A percentile compares a stretch with the other conserved stretches of the same genome.
Evolutionary conservation across 2,888 invertebrate genomes (phyloP).

Genomic region (Drosophila antonietae): DNA sequence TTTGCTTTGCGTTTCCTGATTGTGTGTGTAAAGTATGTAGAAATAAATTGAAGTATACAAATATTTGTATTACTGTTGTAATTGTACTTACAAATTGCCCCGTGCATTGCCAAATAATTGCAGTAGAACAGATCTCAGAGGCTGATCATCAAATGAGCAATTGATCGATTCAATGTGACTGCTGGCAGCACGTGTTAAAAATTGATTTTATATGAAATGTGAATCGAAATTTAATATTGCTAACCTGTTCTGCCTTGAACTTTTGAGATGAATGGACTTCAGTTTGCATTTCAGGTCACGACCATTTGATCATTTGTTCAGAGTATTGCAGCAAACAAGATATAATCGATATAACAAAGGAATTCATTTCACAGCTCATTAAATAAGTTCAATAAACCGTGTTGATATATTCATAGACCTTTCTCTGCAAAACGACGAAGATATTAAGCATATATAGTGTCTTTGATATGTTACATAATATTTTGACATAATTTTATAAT

Average conservation of each 20-base stretch:
- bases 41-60: slow-evolving; percentile 11
- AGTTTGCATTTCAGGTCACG: slow-evolving; percentile 11
- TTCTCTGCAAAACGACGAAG: too few relatives aligned
- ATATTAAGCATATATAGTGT: too few relatives aligned
- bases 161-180: slow-evolving; percentile 20
- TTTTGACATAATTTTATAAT: too few relatives aligned
- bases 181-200: slow-evolving; percentile 31
- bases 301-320: not conserved
- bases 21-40: not conserved
- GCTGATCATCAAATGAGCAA: not conserved
- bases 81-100: slow-evolving; percentile 32
- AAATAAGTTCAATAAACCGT: too few relatives aligned
- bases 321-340: not conserved
- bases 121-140: slow-evolving; percentile 26
- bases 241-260: slow-evolving; percentile 41
- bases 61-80: slow-evolving; percentile 32
- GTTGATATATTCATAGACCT: too few relatives aligned
- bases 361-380: not conserved
- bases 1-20: slow-evolving; percentile 10
- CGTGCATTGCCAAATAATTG: slow-evolving; percentile 61
- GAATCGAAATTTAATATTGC: not conserved
- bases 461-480: too few relatives aligned
- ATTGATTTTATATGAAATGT: not conserved
- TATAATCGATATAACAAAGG: not conserved
- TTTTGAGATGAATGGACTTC: slow-evolving; percentile 22